These are phyloP conservation scores for Melanocharis versteri DNA, from an alignment of 2,113 vertebrate genomes.

Conservation along the genomic window DNA sequence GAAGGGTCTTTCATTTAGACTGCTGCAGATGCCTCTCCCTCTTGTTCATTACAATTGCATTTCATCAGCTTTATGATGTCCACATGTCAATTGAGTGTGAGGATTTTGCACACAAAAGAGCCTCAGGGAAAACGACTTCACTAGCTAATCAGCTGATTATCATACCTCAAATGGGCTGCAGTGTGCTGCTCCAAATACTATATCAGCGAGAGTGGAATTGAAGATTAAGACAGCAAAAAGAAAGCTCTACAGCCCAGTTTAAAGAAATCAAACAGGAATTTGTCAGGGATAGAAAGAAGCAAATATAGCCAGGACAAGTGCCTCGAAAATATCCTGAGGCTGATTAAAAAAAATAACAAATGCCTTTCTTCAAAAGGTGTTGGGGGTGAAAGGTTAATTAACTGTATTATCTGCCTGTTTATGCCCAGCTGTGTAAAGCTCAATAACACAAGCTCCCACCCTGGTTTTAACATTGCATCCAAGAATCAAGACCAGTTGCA, in stretches of 20 bases:
- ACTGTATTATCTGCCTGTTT: constrained; percentile 75
- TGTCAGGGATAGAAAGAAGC: constrained; percentile 64
- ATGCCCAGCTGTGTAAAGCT: constrained; percentile 77
- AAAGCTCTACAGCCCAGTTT: constrained; percentile 69
- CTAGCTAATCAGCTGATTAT: constrained; percentile 99
- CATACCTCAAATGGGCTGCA: constrained; percentile 97
- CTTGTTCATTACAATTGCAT: constrained; percentile 99
- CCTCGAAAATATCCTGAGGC: constrained; percentile 60
- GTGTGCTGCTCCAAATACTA: constrained; percentile 80
- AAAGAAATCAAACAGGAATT: constrained; percentile 75
- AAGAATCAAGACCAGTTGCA: constrained; percentile 57
- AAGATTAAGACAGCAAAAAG: constrained; percentile 77
- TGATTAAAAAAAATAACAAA: constrained; percentile 60
- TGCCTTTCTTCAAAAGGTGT: constrained; percentile 61
- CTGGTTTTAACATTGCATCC: constrained; percentile 55
- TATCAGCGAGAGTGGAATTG: constrained; percentile 73
- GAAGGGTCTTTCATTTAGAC: constrained; percentile 92
- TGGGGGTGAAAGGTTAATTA: constrained; percentile 78
- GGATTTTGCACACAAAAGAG: constrained; percentile 99
- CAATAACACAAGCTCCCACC: constrained; percentile 48
- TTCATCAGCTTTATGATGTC: constrained; percentile 99
- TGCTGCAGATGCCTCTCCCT: constrained; percentile 97
- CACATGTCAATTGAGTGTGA: constrained; percentile 99
- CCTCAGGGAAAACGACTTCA: constrained; percentile 98
- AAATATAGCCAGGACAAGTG: constrained; percentile 10